phyloP scores from a whole-genome alignment of 2,888 invertebrate species.

The Anodontia alba region DNA sequence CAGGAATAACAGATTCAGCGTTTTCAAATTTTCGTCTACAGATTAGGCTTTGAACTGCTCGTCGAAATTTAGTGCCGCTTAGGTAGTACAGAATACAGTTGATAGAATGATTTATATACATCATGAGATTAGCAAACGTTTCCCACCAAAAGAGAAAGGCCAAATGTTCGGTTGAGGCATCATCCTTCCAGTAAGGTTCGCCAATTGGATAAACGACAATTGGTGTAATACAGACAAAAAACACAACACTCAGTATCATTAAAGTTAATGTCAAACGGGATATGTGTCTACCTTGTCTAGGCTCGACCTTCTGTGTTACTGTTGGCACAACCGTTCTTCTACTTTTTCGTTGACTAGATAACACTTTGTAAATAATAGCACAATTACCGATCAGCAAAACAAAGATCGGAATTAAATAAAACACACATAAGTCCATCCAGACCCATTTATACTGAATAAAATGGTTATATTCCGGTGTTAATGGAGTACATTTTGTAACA shows the following conservation, averaged over 20 bases:
- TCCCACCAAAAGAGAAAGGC: slow-evolving; percentile 48
- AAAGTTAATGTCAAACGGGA: slow-evolving; percentile 46
- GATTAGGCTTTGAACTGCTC: slow-evolving; percentile 38
- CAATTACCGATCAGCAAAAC: slow-evolving; percentile 48
- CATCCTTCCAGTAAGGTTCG: slow-evolving; percentile 48
- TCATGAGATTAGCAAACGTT: slow-evolving; percentile 42
- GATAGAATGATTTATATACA: slow-evolving; percentile 52
- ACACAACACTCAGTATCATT: slow-evolving; percentile 44
- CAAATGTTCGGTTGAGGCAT: slow-evolving; percentile 38
- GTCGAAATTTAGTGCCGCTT: slow-evolving; percentile 52
- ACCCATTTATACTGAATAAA: slow-evolving; percentile 50
- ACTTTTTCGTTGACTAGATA: slow-evolving; percentile 44
- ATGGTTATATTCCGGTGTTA: slow-evolving; percentile 23
- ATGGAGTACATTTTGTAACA: slow-evolving; percentile 35
- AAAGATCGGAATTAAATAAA: slow-evolving; percentile 49
- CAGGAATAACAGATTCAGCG: neutral
- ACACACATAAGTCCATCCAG: slow-evolving; percentile 56
- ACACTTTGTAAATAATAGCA: slow-evolving; percentile 47
- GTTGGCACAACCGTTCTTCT: slow-evolving; percentile 33
- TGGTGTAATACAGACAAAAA: slow-evolving; percentile 54
- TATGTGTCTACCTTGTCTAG: slow-evolving; percentile 8
- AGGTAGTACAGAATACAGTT: slow-evolving; percentile 52
- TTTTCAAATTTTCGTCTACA: slow-evolving; percentile 1
- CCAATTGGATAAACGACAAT: slow-evolving; percentile 59
- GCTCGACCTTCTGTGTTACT: neutral